Conservation (phyloP, 1,140 invertebrate species). For the Pristionchus pacificus region DNA sequence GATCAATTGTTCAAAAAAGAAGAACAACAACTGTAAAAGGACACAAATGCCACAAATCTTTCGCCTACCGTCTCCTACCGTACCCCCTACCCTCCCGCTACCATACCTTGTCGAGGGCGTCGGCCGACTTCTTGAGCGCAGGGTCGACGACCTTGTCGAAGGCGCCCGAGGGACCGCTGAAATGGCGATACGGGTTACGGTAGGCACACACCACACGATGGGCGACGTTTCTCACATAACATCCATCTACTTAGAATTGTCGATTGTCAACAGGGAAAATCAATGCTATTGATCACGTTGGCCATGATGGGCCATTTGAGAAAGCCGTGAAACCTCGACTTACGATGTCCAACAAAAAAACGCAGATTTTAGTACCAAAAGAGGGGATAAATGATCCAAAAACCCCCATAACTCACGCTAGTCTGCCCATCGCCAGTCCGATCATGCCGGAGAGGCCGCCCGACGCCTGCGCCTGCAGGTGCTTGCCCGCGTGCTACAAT, state of each 20-base stretch:
- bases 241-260: too few relatives aligned
- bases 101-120: conserved; percentile 44
- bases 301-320: too few relatives aligned
- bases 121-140: conserved; percentile 37
- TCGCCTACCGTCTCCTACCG: not conserved
- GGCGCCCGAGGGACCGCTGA: not conserved
- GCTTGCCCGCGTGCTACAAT: conserved; percentile 49
- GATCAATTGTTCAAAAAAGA: too few relatives aligned
- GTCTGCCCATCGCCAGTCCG: conserved; percentile 46
- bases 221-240: too few relatives aligned
- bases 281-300: too few relatives aligned
- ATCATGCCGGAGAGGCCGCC: conserved; percentile 40
- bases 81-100: not conserved
- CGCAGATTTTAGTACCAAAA: not conserved
- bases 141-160: conserved; percentile 42
- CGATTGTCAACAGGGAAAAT: too few relatives aligned
- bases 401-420: conserved; percentile 38
- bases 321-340: too few relatives aligned
- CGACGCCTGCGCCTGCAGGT: conserved; percentile 49
- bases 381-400: not conserved
- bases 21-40: not conserved
- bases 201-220: too few relatives aligned
- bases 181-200: not conserved
- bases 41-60: too few relatives aligned
- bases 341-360: too few relatives aligned